Evolutionary conservation across 2,113 vertebrate species (phyloP), one percentile per base, ranked within the genome.

Genomic region (Phaethornis superciliosus): DNA sequence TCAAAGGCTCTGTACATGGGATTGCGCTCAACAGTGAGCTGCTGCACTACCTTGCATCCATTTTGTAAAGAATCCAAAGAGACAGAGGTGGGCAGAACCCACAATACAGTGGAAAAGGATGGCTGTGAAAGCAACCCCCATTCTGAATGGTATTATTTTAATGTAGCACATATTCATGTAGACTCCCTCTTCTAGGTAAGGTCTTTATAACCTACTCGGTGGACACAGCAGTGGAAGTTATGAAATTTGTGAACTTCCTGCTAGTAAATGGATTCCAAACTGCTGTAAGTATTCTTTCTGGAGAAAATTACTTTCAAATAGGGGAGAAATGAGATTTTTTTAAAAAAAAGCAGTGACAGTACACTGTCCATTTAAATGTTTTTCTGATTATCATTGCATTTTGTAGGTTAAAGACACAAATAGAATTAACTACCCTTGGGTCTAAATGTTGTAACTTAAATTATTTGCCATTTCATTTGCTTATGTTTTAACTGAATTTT

Each of bases 171-270:
- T 91, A 94, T 84, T 94, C 42, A 33, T 69, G 40, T 23, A 28
- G 46, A 64, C 64, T 97, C 75, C 97, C 88, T 97, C 72, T 94
- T 75, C 67, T 92, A 98, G 98, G 98, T 70, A 98, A 98, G 92
- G 98, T 98, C 77, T 98, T 98, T 54, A 98, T 98, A 96, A 98
- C 98, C 54, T 98, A 98, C 81, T 98, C 98, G 0, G 93, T 98
- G 95, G 98, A 98, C 47, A 90, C 98, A 15, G 98, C 98, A 3
- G 89, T 94, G 87, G 97, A 98, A 84, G 97, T 98, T 91, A 96
- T 98, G 96, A 98, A 97, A 93, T 98, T 98, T 33, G 98, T 98
- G 93, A 98, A 98, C 80, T 98, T 98, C 94, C 91, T 98, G 80
- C 91, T 97, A 75, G 93, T 97, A 88, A 98, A 98, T 24, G 98